phyloP scores from a whole-genome alignment of 2,113 vertebrate genomes.

The Hemicordylus capensis region DNA sequence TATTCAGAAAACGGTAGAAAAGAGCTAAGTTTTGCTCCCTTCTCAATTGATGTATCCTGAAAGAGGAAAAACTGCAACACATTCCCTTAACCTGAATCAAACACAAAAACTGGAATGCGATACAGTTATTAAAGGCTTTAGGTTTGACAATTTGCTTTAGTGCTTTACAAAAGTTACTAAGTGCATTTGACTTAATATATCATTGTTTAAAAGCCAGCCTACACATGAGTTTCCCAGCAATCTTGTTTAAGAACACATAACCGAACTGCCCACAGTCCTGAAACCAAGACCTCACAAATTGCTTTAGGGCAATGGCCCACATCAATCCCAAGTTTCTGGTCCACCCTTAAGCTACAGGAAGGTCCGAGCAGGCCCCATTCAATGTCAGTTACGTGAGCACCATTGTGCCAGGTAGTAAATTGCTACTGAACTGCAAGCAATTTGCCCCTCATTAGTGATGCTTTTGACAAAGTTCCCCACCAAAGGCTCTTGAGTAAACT shows the following conservation, averaged over 20 bases:
- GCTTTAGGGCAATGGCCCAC: not conserved
- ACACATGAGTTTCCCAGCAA: not conserved
- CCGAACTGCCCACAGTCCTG: not conserved
- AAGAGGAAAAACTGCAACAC: not conserved
- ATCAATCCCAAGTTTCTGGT: not conserved
- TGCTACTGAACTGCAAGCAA: not conserved
- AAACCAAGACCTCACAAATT: not conserved
- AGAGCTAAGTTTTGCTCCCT: slow-evolving; percentile 2
- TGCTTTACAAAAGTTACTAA: slow-evolving; percentile 29
- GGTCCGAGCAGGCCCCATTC: not conserved
- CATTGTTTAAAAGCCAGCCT: not conserved
- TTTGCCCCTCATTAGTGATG: not conserved
- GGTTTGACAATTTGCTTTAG: not conserved
- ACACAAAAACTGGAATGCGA: not conserved
- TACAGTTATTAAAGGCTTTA: not conserved
- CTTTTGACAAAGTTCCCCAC: too few species aligned
- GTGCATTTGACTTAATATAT: not conserved
- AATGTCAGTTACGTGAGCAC: not conserved
- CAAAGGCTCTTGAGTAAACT: too few species aligned
- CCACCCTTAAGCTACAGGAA: not conserved
- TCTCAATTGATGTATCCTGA: not conserved
- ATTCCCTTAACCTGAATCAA: slow-evolving; percentile 22
- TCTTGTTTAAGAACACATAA: not conserved
- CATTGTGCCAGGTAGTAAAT: not conserved
- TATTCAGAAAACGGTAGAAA: slow-evolving; percentile 41